These are phyloP conservation scores for Sphaeramia orbicularis DNA, from an alignment of 2,797 vertebrate genomes.

Conservation along the genomic window DNA sequence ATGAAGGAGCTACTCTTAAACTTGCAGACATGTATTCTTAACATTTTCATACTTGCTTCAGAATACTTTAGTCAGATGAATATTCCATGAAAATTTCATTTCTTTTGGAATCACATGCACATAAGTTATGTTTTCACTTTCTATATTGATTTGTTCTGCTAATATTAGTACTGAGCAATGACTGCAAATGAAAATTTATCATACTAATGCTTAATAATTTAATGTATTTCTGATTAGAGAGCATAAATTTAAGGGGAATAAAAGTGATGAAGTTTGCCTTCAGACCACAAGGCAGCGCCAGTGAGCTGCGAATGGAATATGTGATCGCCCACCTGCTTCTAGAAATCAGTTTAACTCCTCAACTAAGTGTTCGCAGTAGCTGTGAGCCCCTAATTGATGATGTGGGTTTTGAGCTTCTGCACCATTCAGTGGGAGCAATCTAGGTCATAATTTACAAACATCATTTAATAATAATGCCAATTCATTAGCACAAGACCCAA, in stretches of 20 bases:
- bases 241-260: not conserved
- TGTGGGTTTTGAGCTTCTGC: conserved; percentile 68
- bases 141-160: not conserved
- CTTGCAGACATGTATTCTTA: conserved; percentile 20
- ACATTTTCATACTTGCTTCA: conserved; percentile 23
- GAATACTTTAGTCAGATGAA: conserved; percentile 9
- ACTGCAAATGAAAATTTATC: not conserved
- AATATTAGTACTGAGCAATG: not conserved
- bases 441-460: conserved; percentile 84
- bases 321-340: conserved; percentile 20
- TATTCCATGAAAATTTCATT: not conserved
- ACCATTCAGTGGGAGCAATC: conserved; percentile 73
- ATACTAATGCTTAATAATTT: not conserved
- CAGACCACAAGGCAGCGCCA: conserved; percentile 68
- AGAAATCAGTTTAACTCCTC: conserved; percentile 43
- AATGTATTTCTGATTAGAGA: not conserved
- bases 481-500: conserved; percentile 82
- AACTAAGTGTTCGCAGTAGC: conserved; percentile 40
- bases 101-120: not conserved
- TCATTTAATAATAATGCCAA: conserved; percentile 86
- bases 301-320: conserved; percentile 63
- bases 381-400: conserved; percentile 67
- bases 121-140: not conserved
- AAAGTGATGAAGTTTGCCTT: not conserved
- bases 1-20: conserved; percentile 43